Evolutionary conservation across 2,888 invertebrate genomes (phyloP).

Genomic region (Bugula neritina): DNA sequence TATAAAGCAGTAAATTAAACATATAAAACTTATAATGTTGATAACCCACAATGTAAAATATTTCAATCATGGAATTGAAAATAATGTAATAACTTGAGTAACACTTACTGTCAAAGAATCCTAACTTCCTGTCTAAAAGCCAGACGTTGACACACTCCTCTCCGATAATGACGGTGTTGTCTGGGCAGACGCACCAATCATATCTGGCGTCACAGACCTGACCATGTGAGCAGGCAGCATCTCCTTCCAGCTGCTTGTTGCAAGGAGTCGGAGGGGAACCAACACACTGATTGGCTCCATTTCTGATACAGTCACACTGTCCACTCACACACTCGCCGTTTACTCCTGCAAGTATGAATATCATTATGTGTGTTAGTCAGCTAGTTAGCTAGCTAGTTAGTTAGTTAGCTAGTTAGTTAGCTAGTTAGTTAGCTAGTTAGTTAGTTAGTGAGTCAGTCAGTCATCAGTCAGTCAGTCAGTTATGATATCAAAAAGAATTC

Average conservation of each 20-base stretch:
- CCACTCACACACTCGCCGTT: slow-evolving; percentile 15
- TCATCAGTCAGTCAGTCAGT: no score
- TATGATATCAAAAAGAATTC: no score
- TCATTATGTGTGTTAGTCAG: no score
- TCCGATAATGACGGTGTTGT: background rate
- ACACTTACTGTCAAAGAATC: background rate
- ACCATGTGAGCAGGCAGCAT: background rate
- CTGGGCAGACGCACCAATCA: background rate
- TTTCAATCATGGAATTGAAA: no score
- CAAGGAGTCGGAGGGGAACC: background rate
- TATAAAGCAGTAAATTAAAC: no score
- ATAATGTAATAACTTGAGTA: background rate
- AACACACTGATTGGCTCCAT: background rate
- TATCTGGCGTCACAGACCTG: background rate
- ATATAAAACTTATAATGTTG: no score
- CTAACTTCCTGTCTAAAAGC: background rate
- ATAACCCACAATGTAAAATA: no score
- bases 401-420: no score
- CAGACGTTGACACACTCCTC: background rate
- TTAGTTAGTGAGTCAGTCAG: no score
- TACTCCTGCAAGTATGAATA: background rate
- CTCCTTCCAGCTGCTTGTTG: background rate
- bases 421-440: no score
- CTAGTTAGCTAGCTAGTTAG: no score
- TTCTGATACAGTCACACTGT: slow-evolving; percentile 16